Evolutionary conservation across 2,113 vertebrate genomes (phyloP), one percentile per base, ranked within the genome.

Genomic region (Actenoides hombroni): DNA sequence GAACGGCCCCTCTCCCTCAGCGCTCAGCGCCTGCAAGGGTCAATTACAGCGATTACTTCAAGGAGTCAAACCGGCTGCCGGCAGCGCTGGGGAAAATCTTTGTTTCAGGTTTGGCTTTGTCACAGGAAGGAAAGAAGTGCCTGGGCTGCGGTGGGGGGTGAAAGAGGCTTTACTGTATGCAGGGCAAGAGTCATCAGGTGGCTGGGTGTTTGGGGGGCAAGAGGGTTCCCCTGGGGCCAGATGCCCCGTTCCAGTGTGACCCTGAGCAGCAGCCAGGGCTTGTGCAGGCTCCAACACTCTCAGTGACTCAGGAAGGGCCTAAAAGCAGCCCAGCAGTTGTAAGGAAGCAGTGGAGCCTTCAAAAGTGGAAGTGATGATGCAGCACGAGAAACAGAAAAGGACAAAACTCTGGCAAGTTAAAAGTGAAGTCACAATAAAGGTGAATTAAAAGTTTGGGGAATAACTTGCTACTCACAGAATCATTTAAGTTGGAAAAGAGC

Each of bases 31-130:
- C 96, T 92, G 91, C 95, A 69, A 97, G 95, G 95, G 89, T 97
- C 96, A 97, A 86, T 97, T 95, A 96, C 91, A 71, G 91, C 84
- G 61, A 95, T 95, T 92, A 94, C 94, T 96, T 96, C 96, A 95
- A 95, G 95, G 84, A 96, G 94, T 82, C 95, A 79, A 95, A 94
- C 81, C 4, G 29, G 86, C 93, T 86, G 94, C 94, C 19, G 44
- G 93, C 94, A 92, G 94, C 24, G 5, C 86, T 48, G 93, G 56
- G 60, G 83, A 84, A 95, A 94, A 94, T 70, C 94, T 95, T 91
- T 94, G 84, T 95, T 89, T 95, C 21, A 6, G 60, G 80, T 88
- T 94, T 23, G 19, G 65, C 81, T 95, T 84, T 95, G 83, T 92
- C 80, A 64, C 25, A 13, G 85, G 81, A 89, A 92, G 80, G 86